phyloP scores from a whole-genome alignment of 1,140 invertebrate species.

The Drosophila watanabei region DNA sequence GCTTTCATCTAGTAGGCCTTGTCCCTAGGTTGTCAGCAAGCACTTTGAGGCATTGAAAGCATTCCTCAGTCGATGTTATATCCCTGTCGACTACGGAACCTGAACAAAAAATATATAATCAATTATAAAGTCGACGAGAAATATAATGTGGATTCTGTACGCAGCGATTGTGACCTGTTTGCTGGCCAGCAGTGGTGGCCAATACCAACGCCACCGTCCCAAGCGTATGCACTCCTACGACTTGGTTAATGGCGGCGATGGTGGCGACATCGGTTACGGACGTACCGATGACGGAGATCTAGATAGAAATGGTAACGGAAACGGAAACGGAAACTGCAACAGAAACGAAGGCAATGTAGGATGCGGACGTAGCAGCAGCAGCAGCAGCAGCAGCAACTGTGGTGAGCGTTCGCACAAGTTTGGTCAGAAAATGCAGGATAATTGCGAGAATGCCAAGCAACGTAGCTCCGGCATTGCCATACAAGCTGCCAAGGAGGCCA shows the following conservation, averaged over 20 bases:
- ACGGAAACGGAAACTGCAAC: not conserved
- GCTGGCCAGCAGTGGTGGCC: not conserved
- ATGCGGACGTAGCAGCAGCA: not conserved
- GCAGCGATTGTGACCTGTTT: not conserved
- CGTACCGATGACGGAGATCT: not conserved
- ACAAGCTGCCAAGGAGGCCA: conserved; percentile 62
- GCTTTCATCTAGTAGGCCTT: not conserved
- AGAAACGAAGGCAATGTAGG: not conserved
- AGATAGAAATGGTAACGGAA: not conserved
- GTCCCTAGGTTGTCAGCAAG: not conserved
- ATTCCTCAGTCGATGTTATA: not conserved
- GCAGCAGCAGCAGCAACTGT: too few relatives aligned
- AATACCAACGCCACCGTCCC: not conserved
- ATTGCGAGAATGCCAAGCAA: conserved; percentile 23
- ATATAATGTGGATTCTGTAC: not conserved
- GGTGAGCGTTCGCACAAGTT: too few relatives aligned
- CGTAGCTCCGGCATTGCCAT: conserved; percentile 44
- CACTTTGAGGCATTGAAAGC: not conserved
- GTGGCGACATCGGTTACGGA: not conserved
- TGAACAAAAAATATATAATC: not conserved
- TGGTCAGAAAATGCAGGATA: not conserved
- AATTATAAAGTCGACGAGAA: not conserved
- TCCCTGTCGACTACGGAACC: not conserved
- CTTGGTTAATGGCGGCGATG: not conserved
- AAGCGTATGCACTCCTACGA: not conserved